phyloP scores from a whole-genome alignment of 2,888 invertebrate genomes.

The Cosmopolites sordidus region DNA sequence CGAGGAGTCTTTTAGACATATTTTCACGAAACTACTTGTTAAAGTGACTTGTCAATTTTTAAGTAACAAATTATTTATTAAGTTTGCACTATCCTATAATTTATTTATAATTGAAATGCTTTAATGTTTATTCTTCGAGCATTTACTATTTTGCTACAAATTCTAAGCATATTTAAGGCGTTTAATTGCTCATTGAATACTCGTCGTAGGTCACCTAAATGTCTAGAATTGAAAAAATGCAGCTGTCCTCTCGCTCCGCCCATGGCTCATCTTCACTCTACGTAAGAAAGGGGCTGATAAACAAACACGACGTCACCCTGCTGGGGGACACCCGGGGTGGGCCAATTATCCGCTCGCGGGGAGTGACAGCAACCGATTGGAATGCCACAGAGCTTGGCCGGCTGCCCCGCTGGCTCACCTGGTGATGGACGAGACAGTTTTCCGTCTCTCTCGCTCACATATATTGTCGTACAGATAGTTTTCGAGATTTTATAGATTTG shows the following conservation, averaged over 20 bases:
- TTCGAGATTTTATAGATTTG: constrained; percentile 22
- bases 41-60: no score
- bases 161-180: no score
- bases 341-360: constrained; percentile 53
- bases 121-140: no score
- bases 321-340: constrained; percentile 50
- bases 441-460: not conserved
- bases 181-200: no score
- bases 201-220: no score
- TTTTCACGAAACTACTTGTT: no score
- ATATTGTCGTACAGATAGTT: constrained; percentile 20
- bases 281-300: constrained; percentile 35
- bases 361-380: constrained; percentile 47
- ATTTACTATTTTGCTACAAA: no score
- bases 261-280: constrained; percentile 7
- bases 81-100: no score
- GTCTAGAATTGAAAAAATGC: no score
- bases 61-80: no score
- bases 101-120: no score
- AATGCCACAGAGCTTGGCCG: constrained; percentile 40
- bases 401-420: constrained; percentile 35
- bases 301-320: constrained; percentile 44
- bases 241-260: constrained; percentile 11
- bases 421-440: constrained; percentile 40
- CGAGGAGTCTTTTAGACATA: no score